Evolutionary conservation across 2,797 vertebrate species (phyloP), one percentile per base, ranked within the genome.

Genomic region (Schizopygopsis malacanthus): DNA sequence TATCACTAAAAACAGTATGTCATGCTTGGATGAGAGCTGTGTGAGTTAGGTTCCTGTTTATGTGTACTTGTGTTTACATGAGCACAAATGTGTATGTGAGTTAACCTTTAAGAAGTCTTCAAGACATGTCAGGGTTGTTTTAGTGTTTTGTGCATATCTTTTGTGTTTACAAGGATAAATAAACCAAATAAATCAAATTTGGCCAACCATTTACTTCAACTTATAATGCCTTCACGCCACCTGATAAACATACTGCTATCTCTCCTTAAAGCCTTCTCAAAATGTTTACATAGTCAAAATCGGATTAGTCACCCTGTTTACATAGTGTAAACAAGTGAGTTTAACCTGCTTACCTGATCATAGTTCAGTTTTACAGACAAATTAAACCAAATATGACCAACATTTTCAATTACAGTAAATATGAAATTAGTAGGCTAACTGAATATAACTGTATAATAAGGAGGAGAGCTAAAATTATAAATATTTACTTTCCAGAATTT

Each of bases 221-320:
- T 33, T 63, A 54, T 43, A 70, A 47, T 80, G 50, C n/a, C 33
- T 50, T 52, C 47, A 41, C 47, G 47, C 78, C 80, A 63, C 76
- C 80, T 61, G 56, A 50, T 87, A 81, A 85, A 89, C 63, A 85
- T 56, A 41, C 45, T n/a, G n/a, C 4, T 70, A 45, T 77, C 28
- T 52, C 52, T 73, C 6, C 33, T 83, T 12, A 18, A 41, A 63
- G 77, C 15, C 13, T 52, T n/a, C 22, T 18, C 56, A 18, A 16
- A 20, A 77, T 80, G 59, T 84, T 80, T 77, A 83, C 43, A 72
- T 54, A 82, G 37, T 50, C 65, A 43, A 72, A 56, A 81, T 41
- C 20, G 41, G 75, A 65, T 67, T 61, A 41, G 28, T 80, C 56
- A 54, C 25, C n/a, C 45, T 67, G 79, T 69, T 81, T 81, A 81